Evolutionary conservation across 2,888 invertebrate species (phyloP), one percentile per base, ranked within the genome.

Genomic region (Nemotelus pantherinus): DNA sequence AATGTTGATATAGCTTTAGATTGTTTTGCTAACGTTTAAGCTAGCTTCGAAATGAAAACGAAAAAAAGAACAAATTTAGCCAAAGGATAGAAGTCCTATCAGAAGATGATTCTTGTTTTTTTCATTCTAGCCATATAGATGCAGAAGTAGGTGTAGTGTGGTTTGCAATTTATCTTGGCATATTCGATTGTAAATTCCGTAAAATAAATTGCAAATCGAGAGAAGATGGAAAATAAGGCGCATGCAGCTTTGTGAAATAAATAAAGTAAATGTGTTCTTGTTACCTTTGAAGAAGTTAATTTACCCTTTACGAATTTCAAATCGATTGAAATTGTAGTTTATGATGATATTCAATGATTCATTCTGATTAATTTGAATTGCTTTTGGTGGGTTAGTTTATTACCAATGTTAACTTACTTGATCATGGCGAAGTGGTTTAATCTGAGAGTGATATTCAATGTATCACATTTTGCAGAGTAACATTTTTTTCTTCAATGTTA

Each of bases 41-140:
- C 70, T 70, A 55, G 39, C 43, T 50, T 60, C 39, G 39, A 47
- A 70, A 70, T 70, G 53, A 70, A 55, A 65, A 44, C 45, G 9
- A 45, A 65, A 7, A 55, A 6, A 48, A 53, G 48, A 74, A 48
- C 63, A 58, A 74, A 74, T 74, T 74, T 74, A 74, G 74, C 50
- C 48, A 74, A 50, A 74, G 50, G 74, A 74, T 60, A 74, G 74
- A 60, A 74, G 74, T 74, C 74, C 74, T 74, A 74, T 74, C 74
- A 74, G 74, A 74, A 74, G 74, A 63, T 47, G 48, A 48, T 60
- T 41, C 43, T 70, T 9, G 41, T 60, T 72, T 5, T 44, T 72
- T 44, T 72, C 47, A 9, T 58, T 72, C 39, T 58, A 68, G 50
- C 70, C 44, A 65, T 45, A 68, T 68, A 64, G n/a, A 10, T 65